Base-by-base conservation (phyloP, 1,140 invertebrate genomes). In the Euura saliciscinereae region DNA sequence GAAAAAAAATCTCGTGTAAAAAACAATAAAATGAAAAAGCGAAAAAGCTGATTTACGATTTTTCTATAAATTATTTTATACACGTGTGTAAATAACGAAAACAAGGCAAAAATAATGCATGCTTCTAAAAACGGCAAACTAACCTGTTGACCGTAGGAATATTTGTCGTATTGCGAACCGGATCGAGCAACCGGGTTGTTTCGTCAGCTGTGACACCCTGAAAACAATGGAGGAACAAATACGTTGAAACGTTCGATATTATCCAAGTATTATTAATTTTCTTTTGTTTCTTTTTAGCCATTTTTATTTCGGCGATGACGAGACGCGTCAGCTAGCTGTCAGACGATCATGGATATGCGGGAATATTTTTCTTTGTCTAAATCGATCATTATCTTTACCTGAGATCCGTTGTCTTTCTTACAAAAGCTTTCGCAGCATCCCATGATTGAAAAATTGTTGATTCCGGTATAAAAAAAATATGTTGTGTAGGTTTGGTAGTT, bases 171-270 rank as follows among this genome's bases (percentile, higher is more conserved):
- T 91, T 93, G 76, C 91, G 91, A 10, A 92, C 91, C 65, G 92
- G 91, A 86, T 94, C 91, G 42, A 94, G 79, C 66, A 94, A 87
- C 79, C 91, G 91, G 45, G 92, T 93, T 74, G 92, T 87, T 85
- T 94, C 93, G 78, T 90, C 92, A 43, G 88, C 87, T 82, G 92
- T 92, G 68, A 87, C 89, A 74, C 80, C 82, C 91, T 92, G 75
- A n/a, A 84, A 83, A 78, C 28, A 28, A 28, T 28, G 28, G 28
- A 28, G 28, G 28, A 28, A 28, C 28, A 28, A 28, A 28, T 28
- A 28, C 28, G 28, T 28, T 28, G 28, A 28, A 28, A n/a, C n/a
- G n/a, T n/a, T n/a, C n/a, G n/a, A n/a, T n/a, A n/a, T n/a, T n/a
- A n/a, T n/a, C n/a, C n/a, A n/a, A n/a, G n/a, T n/a, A n/a, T 65